Evolutionary conservation across 2,888 invertebrate species (phyloP).

Genomic region (Teleiodes luculella): DNA sequence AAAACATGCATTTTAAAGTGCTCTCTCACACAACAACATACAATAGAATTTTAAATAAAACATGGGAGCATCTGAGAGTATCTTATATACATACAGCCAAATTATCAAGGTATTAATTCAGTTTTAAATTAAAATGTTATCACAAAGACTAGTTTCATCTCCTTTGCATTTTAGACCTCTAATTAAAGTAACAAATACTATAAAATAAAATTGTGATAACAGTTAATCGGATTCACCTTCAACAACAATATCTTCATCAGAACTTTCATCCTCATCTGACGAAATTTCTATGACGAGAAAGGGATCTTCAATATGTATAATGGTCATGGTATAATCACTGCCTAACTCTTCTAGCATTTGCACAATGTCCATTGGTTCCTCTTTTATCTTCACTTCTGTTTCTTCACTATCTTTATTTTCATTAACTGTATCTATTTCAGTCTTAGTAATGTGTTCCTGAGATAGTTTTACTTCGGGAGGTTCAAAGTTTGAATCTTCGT

Average conservation of each 20-base stretch:
- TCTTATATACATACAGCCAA: too few relatives aligned
- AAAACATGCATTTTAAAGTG: too few relatives aligned
- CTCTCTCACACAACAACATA: too few relatives aligned
- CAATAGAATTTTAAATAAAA: too few relatives aligned
- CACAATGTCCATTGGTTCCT: constrained; percentile 28
- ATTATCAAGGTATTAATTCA: too few relatives aligned
- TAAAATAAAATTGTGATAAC: too few relatives aligned
- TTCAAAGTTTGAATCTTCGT: constrained; percentile 7
- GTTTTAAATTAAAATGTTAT: too few relatives aligned
- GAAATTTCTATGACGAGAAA: constrained; percentile 55
- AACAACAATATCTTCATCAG: constrained; percentile 9
- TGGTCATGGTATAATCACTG: constrained; percentile 34
- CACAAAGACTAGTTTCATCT: too few relatives aligned
- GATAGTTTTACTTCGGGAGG: constrained; percentile 1
- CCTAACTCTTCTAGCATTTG: constrained; percentile 40
- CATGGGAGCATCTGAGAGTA: too few relatives aligned
- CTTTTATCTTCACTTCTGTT: constrained; percentile 24
- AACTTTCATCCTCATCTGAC: constrained; percentile 45
- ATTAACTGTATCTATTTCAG: neutral
- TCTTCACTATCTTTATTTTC: constrained; percentile 20
- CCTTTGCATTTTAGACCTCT: too few relatives aligned
- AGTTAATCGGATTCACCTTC: neutral
- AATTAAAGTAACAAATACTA: too few relatives aligned
- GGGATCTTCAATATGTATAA: constrained; percentile 51
- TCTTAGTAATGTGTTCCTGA: neutral